Conservation (phyloP, 2,113 vertebrate genomes). For the Seriola aureovittata region DNA sequence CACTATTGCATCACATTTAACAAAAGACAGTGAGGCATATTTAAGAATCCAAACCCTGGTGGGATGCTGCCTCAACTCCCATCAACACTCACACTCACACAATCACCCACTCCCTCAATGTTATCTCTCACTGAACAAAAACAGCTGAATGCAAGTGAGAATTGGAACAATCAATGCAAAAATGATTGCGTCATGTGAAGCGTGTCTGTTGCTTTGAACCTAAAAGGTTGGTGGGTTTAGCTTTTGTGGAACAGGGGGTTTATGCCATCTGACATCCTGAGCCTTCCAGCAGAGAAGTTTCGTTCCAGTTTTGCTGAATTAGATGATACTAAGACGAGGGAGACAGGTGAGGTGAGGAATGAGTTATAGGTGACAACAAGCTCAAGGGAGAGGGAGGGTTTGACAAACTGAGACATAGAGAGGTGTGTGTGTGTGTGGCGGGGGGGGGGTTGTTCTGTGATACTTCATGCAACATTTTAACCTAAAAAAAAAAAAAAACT, state of each 20-base stretch:
- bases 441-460: background rate
- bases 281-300: slow-evolving; percentile 62
- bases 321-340: slow-evolving; percentile 55
- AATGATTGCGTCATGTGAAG: slow-evolving; percentile 79
- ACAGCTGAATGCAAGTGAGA: slow-evolving; percentile 68
- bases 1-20: slow-evolving; percentile 81
- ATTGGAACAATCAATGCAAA: slow-evolving; percentile 73
- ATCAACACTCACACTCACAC: slow-evolving; percentile 45
- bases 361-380: slow-evolving; percentile 57
- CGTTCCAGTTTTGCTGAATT: slow-evolving; percentile 71
- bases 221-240: slow-evolving; percentile 66
- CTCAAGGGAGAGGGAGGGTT: slow-evolving; percentile 22
- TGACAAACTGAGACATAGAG: slow-evolving; percentile 31
- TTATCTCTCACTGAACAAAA: slow-evolving; percentile 71
- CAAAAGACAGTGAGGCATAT: slow-evolving; percentile 76
- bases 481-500: background rate
- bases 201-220: slow-evolving; percentile 74
- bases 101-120: slow-evolving; percentile 55
- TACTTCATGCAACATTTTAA: slow-evolving; percentile 32
- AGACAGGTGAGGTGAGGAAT: slow-evolving; percentile 63
- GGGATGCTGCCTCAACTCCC: slow-evolving; percentile 68
- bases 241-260: slow-evolving; percentile 76
- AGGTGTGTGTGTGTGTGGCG: too few relatives aligned
- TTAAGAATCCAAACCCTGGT: slow-evolving; percentile 74
- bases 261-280: slow-evolving; percentile 72